Evolutionary conservation across 2,888 invertebrate species (phyloP).

Genomic region (Calameuta idolon): DNA sequence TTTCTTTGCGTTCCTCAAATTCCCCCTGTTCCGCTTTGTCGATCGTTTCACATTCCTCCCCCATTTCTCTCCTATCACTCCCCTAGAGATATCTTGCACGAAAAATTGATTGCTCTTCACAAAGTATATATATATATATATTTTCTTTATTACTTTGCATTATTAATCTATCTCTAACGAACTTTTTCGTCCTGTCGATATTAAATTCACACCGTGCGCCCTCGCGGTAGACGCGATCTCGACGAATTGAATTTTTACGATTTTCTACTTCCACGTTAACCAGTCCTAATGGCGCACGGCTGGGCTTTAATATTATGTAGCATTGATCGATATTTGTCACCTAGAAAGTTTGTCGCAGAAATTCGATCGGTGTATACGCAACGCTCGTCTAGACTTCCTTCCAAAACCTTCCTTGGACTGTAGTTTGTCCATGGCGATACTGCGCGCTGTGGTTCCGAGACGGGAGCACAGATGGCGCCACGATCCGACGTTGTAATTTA

Average conservation of each 20-base stretch:
- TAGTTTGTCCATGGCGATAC: neutral
- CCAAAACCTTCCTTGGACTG: neutral
- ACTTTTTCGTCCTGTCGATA: neutral
- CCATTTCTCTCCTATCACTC: neutral
- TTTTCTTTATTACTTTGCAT: neutral
- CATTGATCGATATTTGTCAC: neutral
- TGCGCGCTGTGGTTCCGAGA: neutral
- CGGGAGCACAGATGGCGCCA: neutral
- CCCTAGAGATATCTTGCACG: neutral
- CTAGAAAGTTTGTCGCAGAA: neutral
- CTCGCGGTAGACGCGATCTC: neutral
- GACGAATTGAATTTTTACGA: neutral
- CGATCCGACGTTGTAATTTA: neutral
- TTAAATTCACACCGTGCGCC: neutral
- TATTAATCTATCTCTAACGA: neutral
- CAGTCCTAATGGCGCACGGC: neutral
- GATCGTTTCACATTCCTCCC: neutral
- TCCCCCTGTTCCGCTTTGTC: neutral
- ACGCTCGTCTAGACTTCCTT: neutral
- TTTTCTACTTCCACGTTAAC: neutral
- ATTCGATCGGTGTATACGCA: neutral
- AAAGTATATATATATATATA: neutral
- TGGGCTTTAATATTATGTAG: neutral
- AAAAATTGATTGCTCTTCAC: neutral
- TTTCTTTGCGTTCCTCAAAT: neutral